Evolutionary conservation across 2,113 vertebrate species (phyloP).

Genomic region (Hydrolagus affinis): DNA sequence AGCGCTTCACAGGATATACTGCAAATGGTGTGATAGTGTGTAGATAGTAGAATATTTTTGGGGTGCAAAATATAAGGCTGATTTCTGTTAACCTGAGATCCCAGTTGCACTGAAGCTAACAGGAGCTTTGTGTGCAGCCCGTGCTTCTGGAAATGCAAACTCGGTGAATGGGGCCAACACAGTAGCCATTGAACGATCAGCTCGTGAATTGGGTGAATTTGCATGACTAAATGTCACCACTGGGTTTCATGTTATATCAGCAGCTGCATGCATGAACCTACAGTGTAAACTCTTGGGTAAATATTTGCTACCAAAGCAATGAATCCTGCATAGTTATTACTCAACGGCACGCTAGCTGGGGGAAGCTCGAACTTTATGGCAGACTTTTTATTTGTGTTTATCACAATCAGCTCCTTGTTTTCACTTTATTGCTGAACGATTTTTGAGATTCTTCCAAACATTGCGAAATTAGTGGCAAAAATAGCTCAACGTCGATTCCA

Average conservation of each 20-base stretch:
- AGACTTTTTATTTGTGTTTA: neutral
- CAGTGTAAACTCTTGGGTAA: slow-evolving; percentile 6
- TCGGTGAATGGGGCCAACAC: neutral
- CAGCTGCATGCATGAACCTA: neutral
- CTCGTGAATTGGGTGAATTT: neutral
- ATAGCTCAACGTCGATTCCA: neutral
- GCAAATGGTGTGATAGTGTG: no score
- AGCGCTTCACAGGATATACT: no score
- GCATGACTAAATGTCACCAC: slow-evolving; percentile 1
- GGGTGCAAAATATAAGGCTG: no score
- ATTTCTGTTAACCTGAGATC: no score
- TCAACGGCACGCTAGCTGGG: neutral
- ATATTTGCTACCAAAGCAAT: neutral
- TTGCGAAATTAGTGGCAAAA: neutral
- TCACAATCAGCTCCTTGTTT: neutral
- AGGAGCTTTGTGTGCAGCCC: neutral
- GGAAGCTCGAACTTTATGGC: neutral
- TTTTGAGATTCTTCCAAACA: no score
- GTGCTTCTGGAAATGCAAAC: neutral
- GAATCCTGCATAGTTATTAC: neutral
- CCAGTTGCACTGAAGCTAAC: no score
- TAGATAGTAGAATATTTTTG: no score
- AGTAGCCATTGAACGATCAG: neutral
- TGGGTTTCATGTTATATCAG: slow-evolving; percentile 12
- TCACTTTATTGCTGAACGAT: no score